Conservation (phyloP, 1,140 invertebrate genomes). For the Hycleus cichorii region DNA sequence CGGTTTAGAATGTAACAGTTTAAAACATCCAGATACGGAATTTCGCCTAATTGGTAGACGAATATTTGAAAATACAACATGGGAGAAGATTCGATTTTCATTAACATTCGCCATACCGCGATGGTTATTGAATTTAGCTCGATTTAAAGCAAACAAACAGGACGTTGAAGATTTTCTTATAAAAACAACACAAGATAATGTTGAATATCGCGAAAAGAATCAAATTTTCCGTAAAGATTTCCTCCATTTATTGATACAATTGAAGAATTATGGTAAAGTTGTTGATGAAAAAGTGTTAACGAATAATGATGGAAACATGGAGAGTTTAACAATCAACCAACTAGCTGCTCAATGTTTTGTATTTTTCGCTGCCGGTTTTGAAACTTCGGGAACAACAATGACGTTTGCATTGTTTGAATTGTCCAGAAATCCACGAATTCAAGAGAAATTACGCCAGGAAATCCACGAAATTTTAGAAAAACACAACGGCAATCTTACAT, state of each 20-base stretch:
- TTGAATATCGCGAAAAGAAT: constrained; percentile 42
- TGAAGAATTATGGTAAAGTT: constrained; percentile 26
- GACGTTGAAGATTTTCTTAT: constrained; percentile 39
- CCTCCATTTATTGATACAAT: constrained; percentile 45
- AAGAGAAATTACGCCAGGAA: constrained; percentile 43
- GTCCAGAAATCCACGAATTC: constrained; percentile 42
- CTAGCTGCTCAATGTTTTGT: constrained; percentile 21
- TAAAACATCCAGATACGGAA: constrained; percentile 46
- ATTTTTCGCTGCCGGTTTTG: constrained; percentile 45
- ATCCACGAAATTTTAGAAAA: constrained; percentile 41
- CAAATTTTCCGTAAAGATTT: constrained; percentile 44
- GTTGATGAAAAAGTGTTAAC: constrained; percentile 1
- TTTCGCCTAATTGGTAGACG: constrained; percentile 39
- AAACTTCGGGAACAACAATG: constrained; percentile 43
- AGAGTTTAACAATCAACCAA: constrained; percentile 14
- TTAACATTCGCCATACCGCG: not conserved
- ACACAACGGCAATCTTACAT: constrained; percentile 45
- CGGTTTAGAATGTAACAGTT: constrained; percentile 51
- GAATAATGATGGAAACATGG: not conserved
- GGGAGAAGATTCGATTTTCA: not conserved
- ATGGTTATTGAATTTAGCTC: not conserved
- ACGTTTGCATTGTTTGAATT: constrained; percentile 46
- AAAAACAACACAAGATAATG: constrained; percentile 38
- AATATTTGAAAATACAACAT: constrained; percentile 18
- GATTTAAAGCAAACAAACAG: constrained; percentile 5